These are phyloP conservation scores for Sitobion miscanthi DNA, from an alignment of 1,140 invertebrate genomes.

Conservation along the genomic window DNA sequence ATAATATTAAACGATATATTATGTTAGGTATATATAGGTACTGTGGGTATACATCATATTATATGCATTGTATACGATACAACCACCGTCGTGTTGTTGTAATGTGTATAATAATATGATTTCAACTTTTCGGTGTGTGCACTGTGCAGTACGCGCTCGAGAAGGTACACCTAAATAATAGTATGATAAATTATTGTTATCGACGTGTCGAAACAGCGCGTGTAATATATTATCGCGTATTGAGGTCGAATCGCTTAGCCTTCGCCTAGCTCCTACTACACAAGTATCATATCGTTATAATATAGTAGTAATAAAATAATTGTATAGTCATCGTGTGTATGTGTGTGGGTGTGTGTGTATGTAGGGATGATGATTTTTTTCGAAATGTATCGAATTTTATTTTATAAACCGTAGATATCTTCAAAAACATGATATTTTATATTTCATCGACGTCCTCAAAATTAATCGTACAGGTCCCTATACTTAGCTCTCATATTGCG, in stretches of 20 bases:
- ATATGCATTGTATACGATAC: neutral
- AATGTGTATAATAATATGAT: constrained; percentile 4
- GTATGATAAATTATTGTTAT: constrained; percentile 12
- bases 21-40: neutral
- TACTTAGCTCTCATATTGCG: too few relatives aligned
- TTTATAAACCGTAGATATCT: neutral
- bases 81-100: neutral
- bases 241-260: neutral
- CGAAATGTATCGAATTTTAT: neutral
- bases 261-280: neutral
- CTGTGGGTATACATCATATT: neutral
- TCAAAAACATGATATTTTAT: neutral
- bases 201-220: neutral
- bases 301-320: too few relatives aligned
- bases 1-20: neutral
- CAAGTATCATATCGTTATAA: neutral
- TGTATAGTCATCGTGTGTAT: neutral
- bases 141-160: neutral
- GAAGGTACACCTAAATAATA: neutral
- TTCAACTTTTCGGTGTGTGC: neutral
- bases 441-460: neutral
- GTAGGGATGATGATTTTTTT: neutral
- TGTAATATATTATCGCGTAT: neutral
- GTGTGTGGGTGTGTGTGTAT: neutral
- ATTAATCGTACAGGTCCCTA: neutral